Evolutionary conservation across 2,113 vertebrate genomes (phyloP).

Genomic region (Rhinoderma darwinii): DNA sequence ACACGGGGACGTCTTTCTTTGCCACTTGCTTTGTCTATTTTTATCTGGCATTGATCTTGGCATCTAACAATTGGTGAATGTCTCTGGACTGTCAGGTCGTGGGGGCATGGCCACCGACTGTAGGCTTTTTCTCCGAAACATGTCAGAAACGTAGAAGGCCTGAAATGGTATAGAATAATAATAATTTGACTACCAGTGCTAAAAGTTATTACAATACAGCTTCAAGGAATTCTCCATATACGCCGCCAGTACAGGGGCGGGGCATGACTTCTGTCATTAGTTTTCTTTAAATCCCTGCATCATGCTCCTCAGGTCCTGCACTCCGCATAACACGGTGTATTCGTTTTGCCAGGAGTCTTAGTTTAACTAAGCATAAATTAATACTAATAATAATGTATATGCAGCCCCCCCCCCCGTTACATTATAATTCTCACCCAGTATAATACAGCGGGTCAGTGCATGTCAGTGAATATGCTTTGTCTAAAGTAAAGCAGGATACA

Average conservation of each 20-base stretch:
- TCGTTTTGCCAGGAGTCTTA: neutral
- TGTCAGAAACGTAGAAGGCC: slow-evolving; percentile 81
- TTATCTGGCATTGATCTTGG: neutral
- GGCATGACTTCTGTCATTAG: neutral
- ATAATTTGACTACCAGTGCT: neutral
- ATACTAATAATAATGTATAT: neutral
- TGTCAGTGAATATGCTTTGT: slow-evolving; percentile 9
- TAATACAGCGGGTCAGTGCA: neutral
- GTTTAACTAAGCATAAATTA: neutral
- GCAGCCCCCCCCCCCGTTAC: too few species aligned
- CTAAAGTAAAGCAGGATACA: slow-evolving; percentile 28
- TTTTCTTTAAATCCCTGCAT: neutral
- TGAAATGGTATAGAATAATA: slow-evolving; percentile 59
- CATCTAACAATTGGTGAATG: slow-evolving; percentile 79
- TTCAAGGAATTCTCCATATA: neutral
- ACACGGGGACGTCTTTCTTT: neutral
- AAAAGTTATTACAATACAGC: too few species aligned
- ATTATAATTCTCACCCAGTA: neutral
- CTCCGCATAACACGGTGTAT: neutral
- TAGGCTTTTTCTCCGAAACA: slow-evolving; percentile 73
- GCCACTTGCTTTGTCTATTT: neutral
- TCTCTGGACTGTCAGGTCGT: slow-evolving; percentile 77
- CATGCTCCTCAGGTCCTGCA: neutral
- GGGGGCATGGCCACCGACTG: slow-evolving; percentile 64
- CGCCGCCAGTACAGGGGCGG: neutral